Evolutionary conservation across 2,113 vertebrate genomes (phyloP).

Genomic region (Psilopsiagon aurifrons): DNA sequence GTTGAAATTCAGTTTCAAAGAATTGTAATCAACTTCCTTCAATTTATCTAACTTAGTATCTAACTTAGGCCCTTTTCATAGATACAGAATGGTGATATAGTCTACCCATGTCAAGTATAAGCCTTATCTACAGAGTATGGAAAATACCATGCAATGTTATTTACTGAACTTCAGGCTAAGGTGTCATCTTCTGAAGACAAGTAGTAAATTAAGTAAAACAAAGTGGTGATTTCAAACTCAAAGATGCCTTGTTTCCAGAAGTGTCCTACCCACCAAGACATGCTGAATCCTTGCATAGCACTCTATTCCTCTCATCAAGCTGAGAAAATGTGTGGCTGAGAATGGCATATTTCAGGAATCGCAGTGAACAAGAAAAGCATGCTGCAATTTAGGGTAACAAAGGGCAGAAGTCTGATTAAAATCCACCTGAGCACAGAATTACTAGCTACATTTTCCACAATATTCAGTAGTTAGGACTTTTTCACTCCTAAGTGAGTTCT

Average conservation of each 20-base stretch:
- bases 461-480: not conserved
- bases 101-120: not conserved
- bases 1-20: not conserved
- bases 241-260: not conserved
- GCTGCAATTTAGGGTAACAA: not conserved
- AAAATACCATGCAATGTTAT: not conserved
- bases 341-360: not conserved
- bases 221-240: not conserved
- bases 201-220: not conserved
- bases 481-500: not conserved
- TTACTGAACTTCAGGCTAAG: not conserved
- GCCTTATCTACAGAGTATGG: rapidly evolving
- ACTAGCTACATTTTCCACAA: not conserved
- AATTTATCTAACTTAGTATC: not conserved
- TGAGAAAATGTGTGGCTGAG: not conserved
- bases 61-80: not conserved
- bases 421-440: not conserved
- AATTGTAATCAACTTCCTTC: not conserved
- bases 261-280: not conserved
- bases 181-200: not conserved
- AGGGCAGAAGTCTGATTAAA: not conserved
- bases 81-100: not conserved
- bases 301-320: not conserved
- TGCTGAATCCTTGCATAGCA: not conserved
- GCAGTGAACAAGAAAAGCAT: not conserved